Evolutionary conservation across 2,888 invertebrate genomes (phyloP).

Genomic region (Portevinia maculata): DNA sequence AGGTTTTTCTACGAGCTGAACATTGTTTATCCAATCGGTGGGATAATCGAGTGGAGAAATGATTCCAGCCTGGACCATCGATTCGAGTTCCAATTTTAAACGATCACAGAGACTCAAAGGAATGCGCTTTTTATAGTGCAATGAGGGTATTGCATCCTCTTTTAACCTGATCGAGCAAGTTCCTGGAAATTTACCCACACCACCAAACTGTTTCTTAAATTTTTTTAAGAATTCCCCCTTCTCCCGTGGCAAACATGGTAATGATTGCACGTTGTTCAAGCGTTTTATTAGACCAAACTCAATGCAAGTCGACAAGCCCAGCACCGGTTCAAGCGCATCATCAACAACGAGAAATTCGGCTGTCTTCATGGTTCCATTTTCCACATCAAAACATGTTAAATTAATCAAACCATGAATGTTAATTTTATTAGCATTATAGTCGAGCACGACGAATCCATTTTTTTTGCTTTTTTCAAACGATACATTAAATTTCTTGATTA

Average conservation of each 20-base stretch:
- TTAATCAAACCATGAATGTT: conserved; percentile 38
- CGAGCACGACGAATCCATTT: conserved; percentile 49
- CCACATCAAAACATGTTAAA: conserved; percentile 33
- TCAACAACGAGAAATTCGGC: conserved; percentile 42
- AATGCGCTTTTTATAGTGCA: conserved; percentile 64
- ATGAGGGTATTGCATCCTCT: conserved; percentile 45
- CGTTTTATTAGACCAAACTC: too few species aligned
- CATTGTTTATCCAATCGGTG: conserved; percentile 65
- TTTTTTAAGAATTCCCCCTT: conserved; percentile 17
- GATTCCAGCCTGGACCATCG: conserved; percentile 52
- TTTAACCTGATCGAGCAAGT: conserved; percentile 39
- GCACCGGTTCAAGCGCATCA: too few species aligned
- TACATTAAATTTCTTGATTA: conserved; percentile 38
- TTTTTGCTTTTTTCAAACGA: conserved; percentile 37
- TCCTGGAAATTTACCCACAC: conserved; percentile 42
- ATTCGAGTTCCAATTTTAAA: conserved; percentile 48
- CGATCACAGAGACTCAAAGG: conserved; percentile 30
- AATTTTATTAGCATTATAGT: conserved; percentile 68
- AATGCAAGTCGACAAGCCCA: too few species aligned
- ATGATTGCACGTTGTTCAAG: too few species aligned
- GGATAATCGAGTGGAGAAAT: conserved; percentile 67
- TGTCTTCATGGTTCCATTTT: not conserved
- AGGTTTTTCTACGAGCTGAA: conserved; percentile 49
- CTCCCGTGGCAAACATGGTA: too few species aligned
- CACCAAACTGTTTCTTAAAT: conserved; percentile 15